Percentiles rank a stretch among this genome's conserved stretches.
phyloP scores from a whole-genome alignment of 2,888 invertebrate species.

The Tholera decimalis region DNA sequence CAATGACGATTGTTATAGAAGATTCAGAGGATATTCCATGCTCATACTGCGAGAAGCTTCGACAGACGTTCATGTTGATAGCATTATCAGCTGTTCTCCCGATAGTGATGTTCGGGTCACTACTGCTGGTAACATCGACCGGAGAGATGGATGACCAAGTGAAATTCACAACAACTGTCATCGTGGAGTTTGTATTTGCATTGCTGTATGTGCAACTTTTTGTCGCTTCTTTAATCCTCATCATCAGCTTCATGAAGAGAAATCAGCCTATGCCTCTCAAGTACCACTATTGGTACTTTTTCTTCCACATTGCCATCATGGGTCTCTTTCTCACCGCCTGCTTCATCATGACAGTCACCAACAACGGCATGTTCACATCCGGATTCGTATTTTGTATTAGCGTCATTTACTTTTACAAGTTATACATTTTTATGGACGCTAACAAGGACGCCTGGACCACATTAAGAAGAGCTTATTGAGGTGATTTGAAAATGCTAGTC shows the following conservation, averaged over 20 bases:
- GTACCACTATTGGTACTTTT: slow-evolving; percentile 77
- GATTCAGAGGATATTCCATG: slow-evolving; percentile 75
- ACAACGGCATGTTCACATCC: slow-evolving; percentile 67
- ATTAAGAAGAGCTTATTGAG: slow-evolving; percentile 72
- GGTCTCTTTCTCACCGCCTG: slow-evolving; percentile 70
- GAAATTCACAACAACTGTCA: slow-evolving; percentile 62
- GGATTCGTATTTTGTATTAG: slow-evolving; percentile 65
- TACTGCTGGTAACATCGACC: slow-evolving; percentile 71
- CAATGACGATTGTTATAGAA: slow-evolving; percentile 74
- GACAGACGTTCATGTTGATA: slow-evolving; percentile 74
- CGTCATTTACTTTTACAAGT: slow-evolving; percentile 70
- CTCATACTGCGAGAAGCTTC: slow-evolving; percentile 74
- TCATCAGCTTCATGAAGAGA: slow-evolving; percentile 74
- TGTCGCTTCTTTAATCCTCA: slow-evolving; percentile 76
- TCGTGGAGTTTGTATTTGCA: slow-evolving; percentile 78
- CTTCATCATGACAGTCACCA: slow-evolving; percentile 72
- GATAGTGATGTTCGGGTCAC: slow-evolving; percentile 76
- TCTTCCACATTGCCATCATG: slow-evolving; percentile 76
- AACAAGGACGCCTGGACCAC: slow-evolving; percentile 67
- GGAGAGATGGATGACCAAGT: slow-evolving; percentile 61
- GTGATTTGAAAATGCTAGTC: slow-evolving; percentile 70
- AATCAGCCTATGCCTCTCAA: slow-evolving; percentile 70
- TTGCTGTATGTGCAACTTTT: slow-evolving; percentile 79
- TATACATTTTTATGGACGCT: slow-evolving; percentile 69
- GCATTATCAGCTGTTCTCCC: slow-evolving; percentile 80